Evolutionary conservation across 2,113 vertebrate genomes (phyloP).

Genomic region (Microcebus griseorufus): DNA sequence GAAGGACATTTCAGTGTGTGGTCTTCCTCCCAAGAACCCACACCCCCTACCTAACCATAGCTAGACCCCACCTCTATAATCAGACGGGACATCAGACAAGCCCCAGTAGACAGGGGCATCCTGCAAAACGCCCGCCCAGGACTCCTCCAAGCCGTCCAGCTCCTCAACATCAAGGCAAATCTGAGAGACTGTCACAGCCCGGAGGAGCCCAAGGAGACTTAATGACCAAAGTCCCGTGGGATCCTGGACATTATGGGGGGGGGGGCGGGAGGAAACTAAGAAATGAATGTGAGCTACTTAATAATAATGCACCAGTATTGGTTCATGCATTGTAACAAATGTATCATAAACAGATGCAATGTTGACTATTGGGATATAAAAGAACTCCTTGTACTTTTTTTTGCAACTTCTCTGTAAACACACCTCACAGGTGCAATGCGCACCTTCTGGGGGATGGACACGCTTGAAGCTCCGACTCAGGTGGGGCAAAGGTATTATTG

Average conservation of each 20-base stretch:
- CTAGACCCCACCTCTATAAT: too few species aligned
- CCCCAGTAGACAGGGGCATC: background rate
- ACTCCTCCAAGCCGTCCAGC: background rate
- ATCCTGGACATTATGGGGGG: background rate
- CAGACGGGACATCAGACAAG: too few species aligned
- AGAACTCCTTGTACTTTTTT: too few species aligned
- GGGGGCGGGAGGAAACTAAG: background rate
- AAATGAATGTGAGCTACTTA: background rate
- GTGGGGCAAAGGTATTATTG: too few species aligned
- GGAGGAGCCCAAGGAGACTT: background rate
- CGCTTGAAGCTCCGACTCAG: too few species aligned
- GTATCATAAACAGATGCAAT: background rate
- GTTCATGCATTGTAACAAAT: background rate
- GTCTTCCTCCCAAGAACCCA: background rate
- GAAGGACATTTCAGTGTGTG: background rate
- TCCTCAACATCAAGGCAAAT: background rate
- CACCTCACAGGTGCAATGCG: too few species aligned
- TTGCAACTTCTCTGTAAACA: too few species aligned
- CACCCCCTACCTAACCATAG: background rate
- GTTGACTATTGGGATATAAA: background rate
- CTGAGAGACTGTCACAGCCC: background rate
- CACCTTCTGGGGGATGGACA: too few species aligned
- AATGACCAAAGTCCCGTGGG: rapidly evolving
- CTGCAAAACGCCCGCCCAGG: background rate
- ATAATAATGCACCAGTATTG: background rate